These are phyloP conservation scores for Lepidurus packardi DNA, from an alignment of 1,140 invertebrate genomes.

Conservation along the genomic window DNA sequence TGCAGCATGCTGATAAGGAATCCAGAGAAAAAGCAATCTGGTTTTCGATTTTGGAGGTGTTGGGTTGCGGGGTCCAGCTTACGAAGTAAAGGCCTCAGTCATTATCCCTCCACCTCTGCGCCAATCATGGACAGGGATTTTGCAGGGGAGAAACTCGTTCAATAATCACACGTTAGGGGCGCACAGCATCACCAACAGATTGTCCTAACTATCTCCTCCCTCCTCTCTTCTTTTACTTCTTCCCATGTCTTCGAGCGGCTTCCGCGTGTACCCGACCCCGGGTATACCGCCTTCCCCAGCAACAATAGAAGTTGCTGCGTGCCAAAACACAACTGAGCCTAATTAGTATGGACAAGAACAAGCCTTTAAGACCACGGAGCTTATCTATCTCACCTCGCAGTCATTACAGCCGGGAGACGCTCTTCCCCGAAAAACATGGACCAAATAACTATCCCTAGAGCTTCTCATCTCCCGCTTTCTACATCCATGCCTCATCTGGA, in stretches of 20 bases:
- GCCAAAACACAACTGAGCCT: conserved; percentile 21
- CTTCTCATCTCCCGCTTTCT: conserved; percentile 3
- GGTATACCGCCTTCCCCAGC: background rate
- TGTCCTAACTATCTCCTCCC: background rate
- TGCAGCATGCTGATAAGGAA: background rate
- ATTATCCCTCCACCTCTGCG: conserved; percentile 11
- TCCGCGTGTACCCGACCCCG: background rate
- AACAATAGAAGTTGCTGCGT: background rate
- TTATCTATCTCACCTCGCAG: conserved; percentile 18
- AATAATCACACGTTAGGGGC: conserved; percentile 18
- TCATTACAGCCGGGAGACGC: conserved; percentile 12
- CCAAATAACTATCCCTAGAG: conserved; percentile 21
- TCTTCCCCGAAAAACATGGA: conserved; percentile 13
- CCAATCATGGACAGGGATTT: background rate
- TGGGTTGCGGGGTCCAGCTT: background rate
- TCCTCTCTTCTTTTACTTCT: too few relatives aligned
- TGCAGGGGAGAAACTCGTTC: background rate
- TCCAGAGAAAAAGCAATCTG: background rate
- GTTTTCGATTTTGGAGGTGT: conserved; percentile 4
- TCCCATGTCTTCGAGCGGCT: background rate
- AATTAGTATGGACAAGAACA: conserved; percentile 7
- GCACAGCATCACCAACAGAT: conserved; percentile 9
- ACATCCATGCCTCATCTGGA: conserved; percentile 15
- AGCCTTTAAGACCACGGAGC: conserved; percentile 20
- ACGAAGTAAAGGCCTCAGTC: background rate